phyloP scores from a whole-genome alignment of 1,140 invertebrate species.

The Trichogramma pretiosum region DNA sequence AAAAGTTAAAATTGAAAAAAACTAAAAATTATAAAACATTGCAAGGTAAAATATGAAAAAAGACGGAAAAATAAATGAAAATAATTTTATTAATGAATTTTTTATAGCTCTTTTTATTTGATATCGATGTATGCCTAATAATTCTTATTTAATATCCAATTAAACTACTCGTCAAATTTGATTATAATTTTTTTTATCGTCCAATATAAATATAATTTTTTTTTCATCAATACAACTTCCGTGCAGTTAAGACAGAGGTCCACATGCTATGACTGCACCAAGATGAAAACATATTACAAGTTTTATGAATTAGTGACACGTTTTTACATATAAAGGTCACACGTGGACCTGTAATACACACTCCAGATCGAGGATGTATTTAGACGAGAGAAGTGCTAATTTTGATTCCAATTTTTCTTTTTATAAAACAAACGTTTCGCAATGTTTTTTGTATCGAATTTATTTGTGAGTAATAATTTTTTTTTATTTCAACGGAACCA shows the following conservation, averaged over 20 bases:
- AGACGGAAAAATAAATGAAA: conserved; percentile 16
- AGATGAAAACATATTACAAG: conserved; percentile 23
- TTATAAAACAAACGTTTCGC: too few relatives aligned
- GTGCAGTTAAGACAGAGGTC: conserved; percentile 10
- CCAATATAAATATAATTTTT: too few relatives aligned
- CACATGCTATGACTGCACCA: too few relatives aligned
- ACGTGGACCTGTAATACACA: conserved; percentile 17
- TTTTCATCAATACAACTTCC: too few relatives aligned
- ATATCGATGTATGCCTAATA: too few relatives aligned
- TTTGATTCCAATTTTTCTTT: background rate
- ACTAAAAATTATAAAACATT: background rate
- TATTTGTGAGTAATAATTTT: background rate
- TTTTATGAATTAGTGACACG: conserved; percentile 28
- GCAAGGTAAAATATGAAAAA: conserved; percentile 1
- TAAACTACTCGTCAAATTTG: too few relatives aligned
- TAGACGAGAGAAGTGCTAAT: background rate
- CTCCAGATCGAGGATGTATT: too few relatives aligned
- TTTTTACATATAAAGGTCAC: conserved; percentile 20
- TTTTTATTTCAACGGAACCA: background rate
- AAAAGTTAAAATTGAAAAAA: background rate
- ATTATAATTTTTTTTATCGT: too few relatives aligned
- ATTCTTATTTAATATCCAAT: too few relatives aligned
- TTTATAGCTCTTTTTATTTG: conserved; percentile 18
- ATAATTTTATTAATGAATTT: conserved; percentile 13
- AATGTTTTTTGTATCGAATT: background rate